Evolutionary conservation across 2,113 vertebrate genomes (phyloP).

Genomic region (Uria lomvia): DNA sequence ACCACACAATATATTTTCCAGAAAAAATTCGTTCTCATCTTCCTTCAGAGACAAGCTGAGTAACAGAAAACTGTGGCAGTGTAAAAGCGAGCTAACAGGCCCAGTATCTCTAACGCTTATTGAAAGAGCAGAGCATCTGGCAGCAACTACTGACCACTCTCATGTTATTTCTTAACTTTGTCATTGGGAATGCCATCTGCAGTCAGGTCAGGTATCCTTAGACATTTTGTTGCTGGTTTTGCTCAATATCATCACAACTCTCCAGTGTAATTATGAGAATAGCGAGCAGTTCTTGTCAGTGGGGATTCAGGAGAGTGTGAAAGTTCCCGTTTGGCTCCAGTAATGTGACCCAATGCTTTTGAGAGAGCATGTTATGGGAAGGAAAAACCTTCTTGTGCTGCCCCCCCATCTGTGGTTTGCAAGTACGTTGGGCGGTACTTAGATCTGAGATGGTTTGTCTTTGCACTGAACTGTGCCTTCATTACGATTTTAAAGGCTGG

Average conservation of each 20-base stretch:
- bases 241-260: not conserved
- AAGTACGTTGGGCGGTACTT: not conserved
- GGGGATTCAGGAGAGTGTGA: not conserved
- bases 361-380: not conserved
- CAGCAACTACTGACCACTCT: not conserved
- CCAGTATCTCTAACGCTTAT: not conserved
- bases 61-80: not conserved
- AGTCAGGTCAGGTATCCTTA: not conserved
- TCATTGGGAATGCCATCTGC: not conserved
- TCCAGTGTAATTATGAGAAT: not conserved
- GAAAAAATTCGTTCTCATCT: not conserved
- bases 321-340: not conserved
- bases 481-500: not conserved
- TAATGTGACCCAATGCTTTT: not conserved
- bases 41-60: not conserved
- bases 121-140: not conserved
- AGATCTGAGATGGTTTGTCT: rapidly evolving
- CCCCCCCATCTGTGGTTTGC: not conserved
- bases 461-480: not conserved
- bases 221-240: not conserved
- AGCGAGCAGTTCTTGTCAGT: not conserved
- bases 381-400: not conserved
- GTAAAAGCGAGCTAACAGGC: not conserved
- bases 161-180: not conserved
- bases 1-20: not conserved